These are phyloP conservation scores for Trididemnum nubilum DNA, from an alignment of 23 tunicate species.

Conservation along the genomic window DNA sequence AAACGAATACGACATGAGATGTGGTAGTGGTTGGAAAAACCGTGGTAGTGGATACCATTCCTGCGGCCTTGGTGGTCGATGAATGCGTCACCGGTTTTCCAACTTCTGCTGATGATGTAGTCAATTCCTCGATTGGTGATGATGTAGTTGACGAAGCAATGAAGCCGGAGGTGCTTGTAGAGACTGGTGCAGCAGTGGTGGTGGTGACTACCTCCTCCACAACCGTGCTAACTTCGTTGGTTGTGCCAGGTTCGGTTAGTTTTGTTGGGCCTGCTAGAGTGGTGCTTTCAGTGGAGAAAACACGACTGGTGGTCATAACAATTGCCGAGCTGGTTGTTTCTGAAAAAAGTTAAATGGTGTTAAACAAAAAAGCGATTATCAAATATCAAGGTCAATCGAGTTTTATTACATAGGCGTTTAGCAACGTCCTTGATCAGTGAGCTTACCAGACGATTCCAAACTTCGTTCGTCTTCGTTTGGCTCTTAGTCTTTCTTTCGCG, in stretches of 20 bases:
- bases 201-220: constrained; percentile 28
- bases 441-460: too few relatives aligned
- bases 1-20: constrained; percentile 34
- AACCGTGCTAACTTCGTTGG: constrained; percentile 26
- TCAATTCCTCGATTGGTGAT: background rate
- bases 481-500: too few relatives aligned
- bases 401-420: too few relatives aligned
- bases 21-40: constrained; percentile 63
- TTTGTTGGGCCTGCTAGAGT: background rate
- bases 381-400: too few relatives aligned
- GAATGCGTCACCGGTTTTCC: background rate
- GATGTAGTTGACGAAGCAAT: background rate
- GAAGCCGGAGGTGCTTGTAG: constrained; percentile 3
- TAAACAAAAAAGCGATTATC: background rate
- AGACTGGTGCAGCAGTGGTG: background rate
- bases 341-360: background rate
- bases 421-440: too few relatives aligned
- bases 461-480: too few relatives aligned
- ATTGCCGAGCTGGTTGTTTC: constrained; percentile 32
- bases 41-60: constrained; percentile 17
- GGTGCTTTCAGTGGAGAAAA: constrained; percentile 34
- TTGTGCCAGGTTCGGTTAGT: constrained; percentile 11
- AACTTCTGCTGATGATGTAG: background rate
- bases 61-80: background rate
- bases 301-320: constrained; percentile 46